These are phyloP conservation scores for sheep (Ovis aries) DNA, from an alignment of 2,113 vertebrate species.

Conservation along the genomic window DNA sequence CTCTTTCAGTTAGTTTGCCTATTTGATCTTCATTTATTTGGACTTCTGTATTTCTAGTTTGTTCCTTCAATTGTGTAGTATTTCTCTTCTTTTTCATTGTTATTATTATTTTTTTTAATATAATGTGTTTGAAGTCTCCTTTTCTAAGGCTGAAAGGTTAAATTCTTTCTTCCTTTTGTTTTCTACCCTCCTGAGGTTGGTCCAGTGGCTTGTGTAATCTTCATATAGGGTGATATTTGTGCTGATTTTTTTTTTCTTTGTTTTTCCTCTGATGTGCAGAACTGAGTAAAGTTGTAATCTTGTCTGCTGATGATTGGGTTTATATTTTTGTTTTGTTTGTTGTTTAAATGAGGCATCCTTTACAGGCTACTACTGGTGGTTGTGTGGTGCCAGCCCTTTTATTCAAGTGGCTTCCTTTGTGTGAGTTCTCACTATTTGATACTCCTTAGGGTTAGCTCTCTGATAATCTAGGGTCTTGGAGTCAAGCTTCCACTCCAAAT, in stretches of 20 bases:
- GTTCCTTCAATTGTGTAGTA: not conserved
- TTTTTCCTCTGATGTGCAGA: not conserved
- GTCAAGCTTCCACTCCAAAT: not conserved
- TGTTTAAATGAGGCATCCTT: not conserved
- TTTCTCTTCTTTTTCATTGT: not conserved
- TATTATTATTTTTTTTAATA: not conserved
- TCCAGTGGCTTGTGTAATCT: not conserved
- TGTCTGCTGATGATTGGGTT: not conserved
- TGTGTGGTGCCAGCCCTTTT: not conserved
- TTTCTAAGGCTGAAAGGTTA: not conserved
- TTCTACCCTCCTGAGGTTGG: not conserved
- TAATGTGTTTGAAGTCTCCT: not conserved
- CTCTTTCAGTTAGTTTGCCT: not conserved
- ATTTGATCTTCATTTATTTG: not conserved
- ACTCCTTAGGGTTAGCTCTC: not conserved
- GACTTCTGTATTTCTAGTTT: not conserved
- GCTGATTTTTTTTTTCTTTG: not conserved
- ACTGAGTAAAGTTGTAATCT: not conserved
- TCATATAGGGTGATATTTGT: not conserved
- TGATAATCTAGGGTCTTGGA: not conserved
- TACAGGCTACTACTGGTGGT: not conserved
- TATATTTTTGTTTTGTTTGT: not conserved
- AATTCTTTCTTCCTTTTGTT: not conserved
- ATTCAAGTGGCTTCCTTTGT: not conserved
- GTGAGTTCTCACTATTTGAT: not conserved